A percentile compares a stretch with the other conserved stretches of the same genome.
Evolutionary conservation across 2,113 vertebrate genomes (phyloP).

Genomic region (Pardalotus punctatus): DNA sequence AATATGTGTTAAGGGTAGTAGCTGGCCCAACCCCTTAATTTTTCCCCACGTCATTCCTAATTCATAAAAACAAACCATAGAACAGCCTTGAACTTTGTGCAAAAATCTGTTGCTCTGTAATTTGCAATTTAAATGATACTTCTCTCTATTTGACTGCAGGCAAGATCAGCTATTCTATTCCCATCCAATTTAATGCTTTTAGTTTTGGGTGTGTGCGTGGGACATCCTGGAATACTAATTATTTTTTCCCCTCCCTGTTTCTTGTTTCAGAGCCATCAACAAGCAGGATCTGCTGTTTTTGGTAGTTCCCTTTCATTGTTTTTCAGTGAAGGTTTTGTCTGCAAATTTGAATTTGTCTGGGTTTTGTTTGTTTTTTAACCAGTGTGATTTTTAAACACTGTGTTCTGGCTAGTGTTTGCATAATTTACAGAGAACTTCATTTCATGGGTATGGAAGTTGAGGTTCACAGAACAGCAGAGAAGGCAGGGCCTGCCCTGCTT

Average conservation of each 20-base stretch:
- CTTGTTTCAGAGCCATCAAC: neutral
- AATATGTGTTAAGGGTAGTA: neutral
- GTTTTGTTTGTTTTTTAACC: neutral
- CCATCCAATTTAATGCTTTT: constrained; percentile 48
- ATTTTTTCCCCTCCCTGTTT: neutral
- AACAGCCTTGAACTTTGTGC: constrained; percentile 43
- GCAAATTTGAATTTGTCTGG: neutral
- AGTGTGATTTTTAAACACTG: neutral
- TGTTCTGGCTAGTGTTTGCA: neutral
- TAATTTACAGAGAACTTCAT: neutral
- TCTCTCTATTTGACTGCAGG: constrained; percentile 37
- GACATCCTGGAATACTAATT: constrained; percentile 31
- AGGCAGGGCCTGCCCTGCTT: neutral
- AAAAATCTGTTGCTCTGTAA: constrained; percentile 54
- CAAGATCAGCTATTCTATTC: constrained; percentile 37
- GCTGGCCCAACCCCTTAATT: neutral
- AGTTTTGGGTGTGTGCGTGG: neutral
- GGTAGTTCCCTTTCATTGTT: neutral
- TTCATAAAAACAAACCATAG: constrained; percentile 46
- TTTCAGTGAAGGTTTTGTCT: neutral
- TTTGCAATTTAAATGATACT: constrained; percentile 57
- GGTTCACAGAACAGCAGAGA: neutral
- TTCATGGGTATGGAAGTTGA: neutral
- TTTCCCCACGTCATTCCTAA: neutral
- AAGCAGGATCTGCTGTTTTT: neutral